Conservation (phyloP, 2,113 vertebrate genomes). For the Oxyura jamaicensis region DNA sequence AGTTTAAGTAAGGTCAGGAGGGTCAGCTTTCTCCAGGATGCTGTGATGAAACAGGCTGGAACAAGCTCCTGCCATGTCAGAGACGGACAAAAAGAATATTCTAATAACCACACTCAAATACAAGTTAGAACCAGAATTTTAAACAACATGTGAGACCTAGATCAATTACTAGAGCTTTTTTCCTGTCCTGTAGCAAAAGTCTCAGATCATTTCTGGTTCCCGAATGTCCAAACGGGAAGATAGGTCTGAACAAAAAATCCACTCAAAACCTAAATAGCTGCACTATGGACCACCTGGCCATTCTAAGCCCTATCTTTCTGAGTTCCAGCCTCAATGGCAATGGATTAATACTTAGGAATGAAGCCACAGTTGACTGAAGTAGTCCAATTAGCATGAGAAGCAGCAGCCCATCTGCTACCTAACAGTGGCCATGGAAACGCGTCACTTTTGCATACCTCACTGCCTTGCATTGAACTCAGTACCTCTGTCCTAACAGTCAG, state of each 20-base stretch:
- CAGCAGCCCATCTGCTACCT: slow-evolving; percentile 45
- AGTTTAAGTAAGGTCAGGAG: background rate
- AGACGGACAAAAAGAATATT: background rate
- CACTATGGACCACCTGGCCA: background rate
- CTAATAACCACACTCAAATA: background rate
- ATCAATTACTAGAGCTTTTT: background rate
- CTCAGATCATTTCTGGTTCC: background rate
- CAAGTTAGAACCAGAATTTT: background rate
- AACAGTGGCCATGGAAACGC: background rate
- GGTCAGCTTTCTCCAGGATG: background rate
- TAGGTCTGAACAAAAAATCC: background rate
- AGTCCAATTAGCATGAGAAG: background rate
- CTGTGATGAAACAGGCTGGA: background rate
- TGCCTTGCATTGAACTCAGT: background rate
- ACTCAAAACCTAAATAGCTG: background rate
- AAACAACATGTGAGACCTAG: background rate
- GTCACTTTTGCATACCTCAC: background rate
- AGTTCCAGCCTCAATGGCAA: background rate
- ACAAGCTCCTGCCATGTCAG: background rate
- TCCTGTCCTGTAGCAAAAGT: background rate
- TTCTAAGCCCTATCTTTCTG: background rate
- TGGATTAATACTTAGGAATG: background rate
- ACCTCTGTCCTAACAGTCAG: background rate
- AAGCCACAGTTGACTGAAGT: background rate
- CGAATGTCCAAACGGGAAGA: background rate